Conservation (phyloP, 2,888 invertebrate genomes). For the Helicoverpa assulta region DNA sequence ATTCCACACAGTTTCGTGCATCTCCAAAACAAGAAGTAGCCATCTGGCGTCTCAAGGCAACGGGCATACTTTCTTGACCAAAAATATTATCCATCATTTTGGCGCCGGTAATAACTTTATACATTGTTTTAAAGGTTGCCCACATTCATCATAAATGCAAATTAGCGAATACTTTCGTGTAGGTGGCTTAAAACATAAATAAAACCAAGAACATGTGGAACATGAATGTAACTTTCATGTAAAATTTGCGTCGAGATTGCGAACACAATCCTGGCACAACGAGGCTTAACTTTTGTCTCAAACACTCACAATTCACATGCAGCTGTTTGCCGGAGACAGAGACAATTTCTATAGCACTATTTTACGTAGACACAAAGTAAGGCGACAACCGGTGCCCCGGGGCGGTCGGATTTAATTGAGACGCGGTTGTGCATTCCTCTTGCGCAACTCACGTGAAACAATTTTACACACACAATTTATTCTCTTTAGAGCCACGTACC, state of each 20-base stretch:
- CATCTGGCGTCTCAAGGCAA: constrained; percentile 71
- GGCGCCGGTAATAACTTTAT: constrained; percentile 50
- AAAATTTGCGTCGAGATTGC: constrained; percentile 69
- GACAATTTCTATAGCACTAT: constrained; percentile 75
- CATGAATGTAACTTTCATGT: constrained; percentile 54
- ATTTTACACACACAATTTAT: constrained; percentile 65
- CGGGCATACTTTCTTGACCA: constrained; percentile 67
- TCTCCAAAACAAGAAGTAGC: constrained; percentile 70
- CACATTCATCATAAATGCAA: constrained; percentile 39
- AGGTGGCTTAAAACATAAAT: constrained; percentile 30
- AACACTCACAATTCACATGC: constrained; percentile 74
- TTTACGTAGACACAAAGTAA: constrained; percentile 75
- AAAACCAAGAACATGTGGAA: constrained; percentile 41
- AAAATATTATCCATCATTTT: constrained; percentile 62
- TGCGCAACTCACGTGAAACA: constrained; percentile 69
- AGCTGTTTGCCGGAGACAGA: constrained; percentile 69
- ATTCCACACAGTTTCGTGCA: constrained; percentile 71
- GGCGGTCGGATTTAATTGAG: constrained; percentile 76
- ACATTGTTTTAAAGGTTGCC: constrained; percentile 41
- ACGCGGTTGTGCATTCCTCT: constrained; percentile 74
- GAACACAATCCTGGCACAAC: constrained; percentile 76
- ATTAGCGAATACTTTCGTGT: constrained; percentile 28
- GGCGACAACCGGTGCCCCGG: constrained; percentile 72
- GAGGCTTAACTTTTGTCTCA: constrained; percentile 77
- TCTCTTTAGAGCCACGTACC: constrained; percentile 67